Percentiles rank a stretch among this genome's conserved stretches.
phyloP scores from a whole-genome alignment of 2,888 invertebrate genomes.

The Ennomos erosarius region DNA sequence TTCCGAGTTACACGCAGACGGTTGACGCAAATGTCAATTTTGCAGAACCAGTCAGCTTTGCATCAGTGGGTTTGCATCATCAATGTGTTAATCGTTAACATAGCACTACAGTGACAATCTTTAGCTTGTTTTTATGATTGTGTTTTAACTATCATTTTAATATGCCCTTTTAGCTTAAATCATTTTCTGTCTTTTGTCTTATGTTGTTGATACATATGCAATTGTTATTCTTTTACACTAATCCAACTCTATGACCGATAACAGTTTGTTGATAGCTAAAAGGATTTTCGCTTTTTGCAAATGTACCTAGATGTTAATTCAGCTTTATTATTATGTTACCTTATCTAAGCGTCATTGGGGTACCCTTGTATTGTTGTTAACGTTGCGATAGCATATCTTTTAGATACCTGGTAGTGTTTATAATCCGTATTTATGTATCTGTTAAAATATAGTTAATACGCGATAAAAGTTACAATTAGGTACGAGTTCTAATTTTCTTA shows the following conservation, averaged over 20 bases:
- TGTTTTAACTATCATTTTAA: slow-evolving; percentile 6
- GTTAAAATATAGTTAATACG: slow-evolving; percentile 1
- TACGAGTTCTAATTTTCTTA: no score
- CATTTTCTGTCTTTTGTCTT: background rate
- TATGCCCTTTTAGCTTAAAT: slow-evolving; percentile 6
- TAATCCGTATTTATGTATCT: slow-evolving; percentile 1
- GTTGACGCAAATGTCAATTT: slow-evolving; percentile 52
- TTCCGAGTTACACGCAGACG: slow-evolving; percentile 42
- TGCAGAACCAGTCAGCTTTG: slow-evolving; percentile 46
- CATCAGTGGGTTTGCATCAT: slow-evolving; percentile 54
- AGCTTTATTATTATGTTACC: slow-evolving; percentile 9
- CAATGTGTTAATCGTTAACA: slow-evolving; percentile 51
- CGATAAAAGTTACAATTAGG: background rate
- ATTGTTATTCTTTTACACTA: slow-evolving; percentile 3
- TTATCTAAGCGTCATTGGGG: slow-evolving; percentile 17
- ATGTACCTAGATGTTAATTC: slow-evolving; percentile 1
- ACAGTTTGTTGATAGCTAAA: slow-evolving; percentile 10
- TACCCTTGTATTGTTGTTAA: slow-evolving; percentile 14
- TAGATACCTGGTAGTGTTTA: slow-evolving; percentile 6
- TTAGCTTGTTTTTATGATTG: background rate
- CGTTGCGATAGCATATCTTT: slow-evolving; percentile 7
- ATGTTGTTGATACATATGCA: background rate
- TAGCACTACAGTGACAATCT: slow-evolving; percentile 26
- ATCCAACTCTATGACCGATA: slow-evolving; percentile 24
- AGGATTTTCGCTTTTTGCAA: slow-evolving; percentile 2